Percentiles rank a stretch among this genome's conserved stretches.
Evolutionary conservation across 2,113 vertebrate genomes (phyloP).

Genomic region (Cyanoderma ruficeps): DNA sequence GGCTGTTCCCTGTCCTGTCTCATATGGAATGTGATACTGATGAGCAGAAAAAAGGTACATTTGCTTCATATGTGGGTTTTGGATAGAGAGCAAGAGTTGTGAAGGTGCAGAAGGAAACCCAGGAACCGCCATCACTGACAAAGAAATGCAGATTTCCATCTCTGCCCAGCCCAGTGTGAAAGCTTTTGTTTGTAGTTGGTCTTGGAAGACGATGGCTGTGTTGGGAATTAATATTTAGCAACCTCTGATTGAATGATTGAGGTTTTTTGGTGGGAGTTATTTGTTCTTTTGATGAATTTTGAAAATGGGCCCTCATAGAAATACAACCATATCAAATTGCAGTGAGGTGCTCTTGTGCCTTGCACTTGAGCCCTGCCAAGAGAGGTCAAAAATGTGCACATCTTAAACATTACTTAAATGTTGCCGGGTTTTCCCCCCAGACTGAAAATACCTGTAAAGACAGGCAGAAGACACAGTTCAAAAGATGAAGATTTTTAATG

Average conservation of each 20-base stretch:
- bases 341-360: background rate
- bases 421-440: background rate
- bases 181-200: background rate
- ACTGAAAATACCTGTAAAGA: background rate
- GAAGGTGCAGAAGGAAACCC: background rate
- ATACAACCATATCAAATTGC: background rate
- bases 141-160: background rate
- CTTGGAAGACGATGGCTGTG: background rate
- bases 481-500: background rate
- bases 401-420: background rate
- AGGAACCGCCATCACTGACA: background rate
- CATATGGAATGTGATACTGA: background rate
- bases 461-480: background rate
- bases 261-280: background rate
- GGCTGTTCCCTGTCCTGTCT: background rate
- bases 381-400: background rate
- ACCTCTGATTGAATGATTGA: background rate
- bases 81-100: background rate
- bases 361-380: background rate
- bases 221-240: background rate
- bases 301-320: background rate
- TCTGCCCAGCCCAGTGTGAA: accelerated
- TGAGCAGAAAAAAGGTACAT: background rate
- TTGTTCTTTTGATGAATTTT: background rate
- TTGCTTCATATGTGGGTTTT: background rate